These are phyloP conservation scores for Rhabdophis nuchalis DNA, from an alignment of 2,797 vertebrate genomes.

Conservation along the genomic window DNA sequence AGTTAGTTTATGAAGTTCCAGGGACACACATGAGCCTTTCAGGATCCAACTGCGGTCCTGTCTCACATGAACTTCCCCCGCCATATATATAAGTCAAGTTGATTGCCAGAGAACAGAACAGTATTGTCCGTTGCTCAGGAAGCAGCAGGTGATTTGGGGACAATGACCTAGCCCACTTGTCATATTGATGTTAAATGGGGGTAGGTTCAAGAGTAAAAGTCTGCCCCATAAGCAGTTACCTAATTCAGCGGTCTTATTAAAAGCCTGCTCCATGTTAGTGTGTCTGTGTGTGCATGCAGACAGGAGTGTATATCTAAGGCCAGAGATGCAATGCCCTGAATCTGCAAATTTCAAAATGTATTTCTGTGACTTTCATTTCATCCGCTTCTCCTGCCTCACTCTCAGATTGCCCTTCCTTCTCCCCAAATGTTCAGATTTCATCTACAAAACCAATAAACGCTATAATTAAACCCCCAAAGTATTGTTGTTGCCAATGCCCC, in stretches of 20 bases:
- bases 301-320: neutral
- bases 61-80: neutral
- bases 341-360: neutral
- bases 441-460: slow-evolving; percentile 40
- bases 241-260: neutral
- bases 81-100: neutral
- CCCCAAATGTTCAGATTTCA: slow-evolving; percentile 20
- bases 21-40: neutral
- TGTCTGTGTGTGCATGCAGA: neutral
- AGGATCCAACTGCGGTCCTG: neutral
- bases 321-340: neutral
- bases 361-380: neutral
- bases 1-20: neutral
- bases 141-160: neutral
- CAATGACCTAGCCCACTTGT: neutral
- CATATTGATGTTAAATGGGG: neutral
- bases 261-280: neutral
- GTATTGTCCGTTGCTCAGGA: neutral
- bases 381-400: neutral
- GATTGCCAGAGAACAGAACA: neutral
- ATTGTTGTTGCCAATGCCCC: slow-evolving; percentile 11
- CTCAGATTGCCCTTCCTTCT: neutral
- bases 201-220: neutral
- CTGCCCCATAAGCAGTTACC: neutral
- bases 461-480: slow-evolving; percentile 10